phyloP scores from a whole-genome alignment of 2,888 invertebrate species.

The Sesia apiformis region DNA sequence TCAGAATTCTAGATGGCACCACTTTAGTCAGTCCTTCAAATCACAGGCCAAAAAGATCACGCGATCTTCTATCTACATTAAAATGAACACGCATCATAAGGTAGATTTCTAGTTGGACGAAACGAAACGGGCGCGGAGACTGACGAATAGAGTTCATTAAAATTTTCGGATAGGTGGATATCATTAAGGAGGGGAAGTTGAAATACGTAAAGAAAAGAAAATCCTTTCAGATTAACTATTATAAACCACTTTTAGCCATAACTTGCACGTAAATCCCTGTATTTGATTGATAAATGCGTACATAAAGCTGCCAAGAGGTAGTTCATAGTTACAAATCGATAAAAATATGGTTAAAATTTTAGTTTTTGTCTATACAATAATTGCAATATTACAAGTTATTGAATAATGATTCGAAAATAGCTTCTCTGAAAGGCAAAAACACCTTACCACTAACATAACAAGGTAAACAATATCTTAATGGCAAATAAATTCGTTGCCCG shows the following conservation, averaged over 20 bases:
- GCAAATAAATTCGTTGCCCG: conserved; percentile 16
- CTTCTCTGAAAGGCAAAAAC: conserved; percentile 6
- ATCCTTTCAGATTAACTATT: neutral
- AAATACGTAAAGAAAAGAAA: neutral
- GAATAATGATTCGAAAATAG: conserved; percentile 1
- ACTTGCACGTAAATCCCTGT: no score
- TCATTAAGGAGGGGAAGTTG: no score
- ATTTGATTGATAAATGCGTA: no score
- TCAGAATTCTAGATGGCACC: conserved; percentile 19
- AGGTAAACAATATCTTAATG: conserved; percentile 4
- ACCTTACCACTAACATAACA: neutral
- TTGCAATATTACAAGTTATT: neutral
- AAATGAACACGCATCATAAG: conserved; percentile 7
- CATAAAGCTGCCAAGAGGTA: no score
- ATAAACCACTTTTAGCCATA: neutral
- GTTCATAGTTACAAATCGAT: no score
- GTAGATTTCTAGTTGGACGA: neutral
- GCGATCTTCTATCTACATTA: conserved; percentile 1
- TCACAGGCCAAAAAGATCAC: neutral
- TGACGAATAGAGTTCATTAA: neutral
- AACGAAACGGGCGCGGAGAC: neutral
- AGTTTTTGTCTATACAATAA: no score
- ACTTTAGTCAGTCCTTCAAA: conserved; percentile 9
- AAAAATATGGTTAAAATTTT: no score
- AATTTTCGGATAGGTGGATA: no score